Evolutionary conservation across 2,113 vertebrate genomes (phyloP), one percentile per base, ranked within the genome.

Genomic region (Phalacrocorax pelagicus): DNA sequence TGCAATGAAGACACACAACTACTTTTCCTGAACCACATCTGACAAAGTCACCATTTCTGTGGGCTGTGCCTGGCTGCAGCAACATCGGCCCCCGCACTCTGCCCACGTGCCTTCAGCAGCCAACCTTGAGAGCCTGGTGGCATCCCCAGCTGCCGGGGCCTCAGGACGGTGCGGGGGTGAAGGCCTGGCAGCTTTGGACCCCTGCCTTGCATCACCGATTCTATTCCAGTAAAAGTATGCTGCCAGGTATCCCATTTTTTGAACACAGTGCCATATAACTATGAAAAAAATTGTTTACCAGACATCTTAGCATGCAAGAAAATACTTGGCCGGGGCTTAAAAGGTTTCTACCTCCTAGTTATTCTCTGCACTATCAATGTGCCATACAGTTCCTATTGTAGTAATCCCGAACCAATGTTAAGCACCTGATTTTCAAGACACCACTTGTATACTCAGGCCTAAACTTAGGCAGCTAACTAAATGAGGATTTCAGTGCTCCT

Each of bases 21-120:
- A 32, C 32, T 62, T 49, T 80, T 85, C 49, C 81, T 16, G 23
- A 61, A 66, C 14, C 29, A 11, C 14, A 7, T 47, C 52, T 0
- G 0, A 42, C 0, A 0, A 52, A 44, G 26, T 27, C 1, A 1
- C 38, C 7, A 6, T 30, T 65, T 52, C 58, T 38, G n/a, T 2
- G 9, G 52, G 38, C 13, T 38, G 32, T 38, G 27, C 11, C 49
- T 6, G 15, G 34, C n/a, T 59, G 30, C 30, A 67, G 30, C 58
- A 66, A 6, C 23, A 47, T 72, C 46, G 72, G 65, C 34, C 7
- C 46, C 40, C 1, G 1, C 21, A 5, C 30, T 15, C 34, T 49
- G 46, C 73, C 30, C 12, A 36, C 30, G 38, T 6, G 4, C 51
- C 44, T 38, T 22, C 51, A 59, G 65, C 44, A 40, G 32, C 24